A percentile compares a stretch with the other conserved stretches of the same genome.
These are phyloP conservation scores for Megalurothrips usitatus DNA, from an alignment of 2,888 invertebrate genomes.

Conservation along the genomic window DNA sequence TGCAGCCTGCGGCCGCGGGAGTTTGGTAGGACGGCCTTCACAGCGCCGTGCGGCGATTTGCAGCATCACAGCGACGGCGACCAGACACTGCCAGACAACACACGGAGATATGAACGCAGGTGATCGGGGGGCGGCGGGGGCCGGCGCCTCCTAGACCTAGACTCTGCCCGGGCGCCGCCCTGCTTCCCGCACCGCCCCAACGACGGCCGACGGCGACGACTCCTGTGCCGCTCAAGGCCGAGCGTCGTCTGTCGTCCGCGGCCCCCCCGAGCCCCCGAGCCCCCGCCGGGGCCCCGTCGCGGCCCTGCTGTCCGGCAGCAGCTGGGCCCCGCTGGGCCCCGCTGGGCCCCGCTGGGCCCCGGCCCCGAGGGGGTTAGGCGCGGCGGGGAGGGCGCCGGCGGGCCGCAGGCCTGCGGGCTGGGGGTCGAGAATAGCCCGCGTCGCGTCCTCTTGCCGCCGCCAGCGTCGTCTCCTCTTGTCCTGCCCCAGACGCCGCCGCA, in stretches of 20 bases:
- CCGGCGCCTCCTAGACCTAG: neutral
- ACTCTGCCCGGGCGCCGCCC: neutral
- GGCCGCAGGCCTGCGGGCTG: neutral
- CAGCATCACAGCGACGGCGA: too few species aligned
- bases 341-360: neutral
- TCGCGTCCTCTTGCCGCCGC: neutral
- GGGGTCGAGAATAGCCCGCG: conserved; percentile 21
- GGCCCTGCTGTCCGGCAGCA: too few species aligned
- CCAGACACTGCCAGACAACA: too few species aligned
- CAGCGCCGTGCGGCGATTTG: too few species aligned
- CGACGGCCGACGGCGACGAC: neutral
- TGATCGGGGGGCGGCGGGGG: too few species aligned
- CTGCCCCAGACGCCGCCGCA: conserved; percentile 2
- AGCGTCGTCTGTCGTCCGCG: neutral
- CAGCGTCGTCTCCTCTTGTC: neutral
- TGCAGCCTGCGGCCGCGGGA: too few species aligned
- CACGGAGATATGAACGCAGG: too few species aligned
- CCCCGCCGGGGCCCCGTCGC: neutral
- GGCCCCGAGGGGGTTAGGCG: neutral
- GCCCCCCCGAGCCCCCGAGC: neutral
- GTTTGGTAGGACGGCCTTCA: too few species aligned
- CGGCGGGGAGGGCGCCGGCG: neutral
- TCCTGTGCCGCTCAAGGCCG: neutral
- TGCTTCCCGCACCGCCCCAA: neutral
- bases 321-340: neutral